Percentiles rank a stretch among this genome's conserved stretches.
Conservation (phyloP, 2,888 invertebrate species). For the Drosophila subsilvestris region DNA sequence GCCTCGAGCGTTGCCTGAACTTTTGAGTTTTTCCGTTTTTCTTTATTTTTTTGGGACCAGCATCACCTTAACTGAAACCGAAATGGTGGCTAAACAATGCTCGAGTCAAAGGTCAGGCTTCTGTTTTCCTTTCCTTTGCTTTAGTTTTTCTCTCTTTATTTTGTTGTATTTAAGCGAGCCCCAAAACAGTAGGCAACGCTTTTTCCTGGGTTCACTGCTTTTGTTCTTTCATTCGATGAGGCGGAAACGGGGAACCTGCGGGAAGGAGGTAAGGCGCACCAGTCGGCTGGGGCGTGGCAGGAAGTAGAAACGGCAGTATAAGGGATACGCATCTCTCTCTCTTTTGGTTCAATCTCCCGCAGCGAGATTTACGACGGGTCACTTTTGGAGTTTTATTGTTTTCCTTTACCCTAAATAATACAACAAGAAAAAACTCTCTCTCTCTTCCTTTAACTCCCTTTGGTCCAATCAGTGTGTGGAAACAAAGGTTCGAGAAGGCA, state of each 20-base stretch:
- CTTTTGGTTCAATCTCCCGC: conserved; percentile 39
- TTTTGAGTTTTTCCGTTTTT: conserved; percentile 31
- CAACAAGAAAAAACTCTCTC: conserved; percentile 5
- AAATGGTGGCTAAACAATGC: conserved; percentile 11
- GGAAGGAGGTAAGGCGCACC: conserved; percentile 3
- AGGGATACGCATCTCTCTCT: conserved; percentile 54
- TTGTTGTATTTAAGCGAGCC: conserved; percentile 6
- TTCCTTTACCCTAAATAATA: conserved; percentile 33
- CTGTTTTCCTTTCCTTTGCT: conserved; percentile 16
- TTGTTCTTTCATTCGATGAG: conserved; percentile 38
- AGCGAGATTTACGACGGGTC: conserved; percentile 76
- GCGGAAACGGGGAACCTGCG: conserved; percentile 21
- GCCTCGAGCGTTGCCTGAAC: conserved; percentile 49
- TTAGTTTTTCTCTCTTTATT: neutral
- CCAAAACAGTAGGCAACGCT: conserved; percentile 34
- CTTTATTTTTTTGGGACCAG: conserved; percentile 29
- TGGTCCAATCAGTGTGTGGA: conserved; percentile 6
- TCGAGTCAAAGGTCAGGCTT: conserved; percentile 47
- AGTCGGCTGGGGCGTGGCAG: neutral
- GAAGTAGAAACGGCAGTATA: conserved; percentile 3
- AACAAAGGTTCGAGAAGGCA: neutral
- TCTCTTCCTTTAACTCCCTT: conserved; percentile 11
- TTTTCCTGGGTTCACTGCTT: conserved; percentile 14
- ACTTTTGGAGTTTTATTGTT: conserved; percentile 69
- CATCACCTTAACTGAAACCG: conserved; percentile 55